phyloP scores from a whole-genome alignment of 2,797 vertebrate species.

The Oceanodroma leucorhoa region DNA sequence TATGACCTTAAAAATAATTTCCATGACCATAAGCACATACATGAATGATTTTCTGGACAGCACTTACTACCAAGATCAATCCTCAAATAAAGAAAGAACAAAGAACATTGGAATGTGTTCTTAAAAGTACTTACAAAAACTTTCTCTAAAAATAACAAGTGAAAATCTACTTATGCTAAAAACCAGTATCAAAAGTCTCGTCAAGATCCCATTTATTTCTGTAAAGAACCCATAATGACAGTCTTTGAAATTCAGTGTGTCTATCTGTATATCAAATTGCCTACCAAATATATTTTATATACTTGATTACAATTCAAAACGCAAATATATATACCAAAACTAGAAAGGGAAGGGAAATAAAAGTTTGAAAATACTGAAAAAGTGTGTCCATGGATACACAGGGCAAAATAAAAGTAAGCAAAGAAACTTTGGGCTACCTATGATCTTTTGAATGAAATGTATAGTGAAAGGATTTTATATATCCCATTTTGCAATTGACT shows the following conservation, averaged over 20 bases:
- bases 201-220: neutral
- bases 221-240: neutral
- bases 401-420: neutral
- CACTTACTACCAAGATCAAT: neutral
- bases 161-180: neutral
- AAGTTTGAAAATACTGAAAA: neutral
- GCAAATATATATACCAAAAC: neutral
- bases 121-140: neutral
- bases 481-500: neutral
- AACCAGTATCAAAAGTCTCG: neutral
- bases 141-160: neutral
- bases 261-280: neutral
- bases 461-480: neutral
- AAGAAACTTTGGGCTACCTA: neutral
- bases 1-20: neutral
- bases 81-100: neutral
- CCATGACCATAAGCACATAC: neutral
- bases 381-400: too few relatives aligned
- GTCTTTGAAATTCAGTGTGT: neutral
- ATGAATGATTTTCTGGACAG: neutral
- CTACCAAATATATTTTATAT: neutral
- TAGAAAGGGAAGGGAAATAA: neutral
- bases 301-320: neutral
- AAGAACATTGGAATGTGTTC: neutral
- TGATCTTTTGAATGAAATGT: neutral